Evolutionary conservation across 2,888 invertebrate genomes (phyloP).

Genomic region (Pyrrhosoma nymphula): DNA sequence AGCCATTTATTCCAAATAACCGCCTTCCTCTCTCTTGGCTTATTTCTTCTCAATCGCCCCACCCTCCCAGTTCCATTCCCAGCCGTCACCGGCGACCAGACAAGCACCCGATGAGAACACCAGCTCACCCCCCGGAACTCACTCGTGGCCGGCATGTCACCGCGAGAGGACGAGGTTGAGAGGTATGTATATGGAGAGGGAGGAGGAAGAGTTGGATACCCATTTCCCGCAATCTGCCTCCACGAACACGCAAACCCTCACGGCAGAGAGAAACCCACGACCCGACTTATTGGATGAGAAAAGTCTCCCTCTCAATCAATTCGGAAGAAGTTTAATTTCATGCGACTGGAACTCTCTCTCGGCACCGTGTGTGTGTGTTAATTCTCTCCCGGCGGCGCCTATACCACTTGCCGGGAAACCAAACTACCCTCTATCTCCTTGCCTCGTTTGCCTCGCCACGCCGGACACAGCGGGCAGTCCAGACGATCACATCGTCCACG

Average conservation of each 20-base stretch:
- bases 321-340: neutral
- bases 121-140: neutral
- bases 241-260: neutral
- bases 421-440: neutral
- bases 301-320: neutral
- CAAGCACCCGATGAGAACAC: neutral
- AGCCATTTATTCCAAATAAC: constrained; percentile 12
- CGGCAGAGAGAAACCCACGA: neutral
- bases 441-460: neutral
- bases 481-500: neutral
- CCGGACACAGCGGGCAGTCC: no score
- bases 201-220: neutral
- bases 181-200: neutral
- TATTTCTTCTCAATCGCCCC: neutral
- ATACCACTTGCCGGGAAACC: neutral
- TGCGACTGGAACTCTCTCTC: neutral
- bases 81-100: neutral
- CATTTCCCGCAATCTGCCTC: constrained; percentile 31
- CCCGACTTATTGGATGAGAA: constrained; percentile 4
- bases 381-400: neutral
- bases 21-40: neutral
- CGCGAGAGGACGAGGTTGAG: neutral
- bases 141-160: neutral
- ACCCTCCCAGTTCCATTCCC: neutral
- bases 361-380: neutral